Percentiles rank a stretch among this genome's conserved stretches.
Conservation (phyloP, 1,140 invertebrate genomes). For the Aphelinus certus region DNA sequence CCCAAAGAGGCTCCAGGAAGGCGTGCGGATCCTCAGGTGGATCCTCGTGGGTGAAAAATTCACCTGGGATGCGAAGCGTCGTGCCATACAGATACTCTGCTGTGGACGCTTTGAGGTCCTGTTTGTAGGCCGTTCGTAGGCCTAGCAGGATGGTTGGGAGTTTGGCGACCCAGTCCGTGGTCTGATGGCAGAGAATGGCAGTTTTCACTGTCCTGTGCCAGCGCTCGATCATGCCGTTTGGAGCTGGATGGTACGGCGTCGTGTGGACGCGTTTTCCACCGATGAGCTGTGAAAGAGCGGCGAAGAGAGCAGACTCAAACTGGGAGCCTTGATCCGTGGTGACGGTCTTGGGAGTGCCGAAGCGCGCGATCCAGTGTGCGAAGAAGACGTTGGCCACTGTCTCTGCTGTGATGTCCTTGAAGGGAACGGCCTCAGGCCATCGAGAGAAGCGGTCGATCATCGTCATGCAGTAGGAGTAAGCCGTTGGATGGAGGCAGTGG, state of each 20-base stretch:
- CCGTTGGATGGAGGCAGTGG: constrained; percentile 56
- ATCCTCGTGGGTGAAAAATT: constrained; percentile 44
- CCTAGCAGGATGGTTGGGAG: constrained; percentile 61
- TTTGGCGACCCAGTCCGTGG: constrained; percentile 48
- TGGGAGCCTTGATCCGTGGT: constrained; percentile 11
- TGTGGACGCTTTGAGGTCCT: constrained; percentile 52
- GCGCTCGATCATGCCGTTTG: constrained; percentile 61
- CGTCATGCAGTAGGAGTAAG: constrained; percentile 58
- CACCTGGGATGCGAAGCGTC: constrained; percentile 49
- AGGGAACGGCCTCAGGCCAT: constrained; percentile 59
- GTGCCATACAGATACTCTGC: constrained; percentile 57
- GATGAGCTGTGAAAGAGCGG: constrained; percentile 40
- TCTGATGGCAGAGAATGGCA: constrained; percentile 46
- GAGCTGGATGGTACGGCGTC: constrained; percentile 53
- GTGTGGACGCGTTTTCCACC: constrained; percentile 39
- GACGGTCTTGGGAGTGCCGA: constrained; percentile 46
- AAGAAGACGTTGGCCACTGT: constrained; percentile 46
- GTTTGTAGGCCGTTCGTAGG: constrained; percentile 50
- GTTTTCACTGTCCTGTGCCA: constrained; percentile 59
- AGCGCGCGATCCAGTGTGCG: constrained; percentile 47
- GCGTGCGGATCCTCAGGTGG: constrained; percentile 28
- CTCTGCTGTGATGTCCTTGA: constrained; percentile 43
- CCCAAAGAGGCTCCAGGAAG: constrained; percentile 36
- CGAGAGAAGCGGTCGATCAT: constrained; percentile 61
- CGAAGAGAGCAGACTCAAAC: constrained; percentile 43